phyloP scores from a whole-genome alignment of 2,113 vertebrate species.

The Sylvilagus bachmani region DNA sequence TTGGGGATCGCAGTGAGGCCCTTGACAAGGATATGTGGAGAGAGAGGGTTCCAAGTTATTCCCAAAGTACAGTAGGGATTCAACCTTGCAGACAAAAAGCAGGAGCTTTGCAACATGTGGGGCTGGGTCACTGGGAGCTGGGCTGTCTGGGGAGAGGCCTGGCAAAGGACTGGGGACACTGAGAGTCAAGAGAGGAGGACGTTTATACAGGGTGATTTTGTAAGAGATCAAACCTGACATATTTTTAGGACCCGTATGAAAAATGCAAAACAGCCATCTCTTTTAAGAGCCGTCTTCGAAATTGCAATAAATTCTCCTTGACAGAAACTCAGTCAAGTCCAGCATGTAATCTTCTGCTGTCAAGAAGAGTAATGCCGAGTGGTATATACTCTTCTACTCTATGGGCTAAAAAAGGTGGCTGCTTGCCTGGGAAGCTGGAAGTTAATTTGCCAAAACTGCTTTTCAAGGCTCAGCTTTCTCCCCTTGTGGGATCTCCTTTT shows the following conservation, averaged over 20 bases:
- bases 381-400: background rate
- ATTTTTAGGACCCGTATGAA: conserved; percentile 61
- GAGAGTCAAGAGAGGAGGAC: background rate
- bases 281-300: conserved; percentile 73
- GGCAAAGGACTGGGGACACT: background rate
- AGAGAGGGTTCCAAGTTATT: background rate
- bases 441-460: conserved; percentile 25
- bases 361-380: conserved; percentile 57
- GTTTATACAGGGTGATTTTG: conserved; percentile 58
- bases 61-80: background rate
- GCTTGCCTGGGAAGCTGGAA: background rate
- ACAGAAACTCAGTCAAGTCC: conserved; percentile 77
- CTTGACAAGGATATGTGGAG: background rate
- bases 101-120: background rate
- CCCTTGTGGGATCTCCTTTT: background rate
- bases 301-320: conserved; percentile 75
- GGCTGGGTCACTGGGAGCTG: background rate
- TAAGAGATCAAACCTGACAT: conserved; percentile 69
- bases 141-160: background rate
- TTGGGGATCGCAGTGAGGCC: background rate
- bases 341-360: conserved; percentile 71
- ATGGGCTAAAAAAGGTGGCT: background rate
- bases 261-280: conserved; percentile 76
- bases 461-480: background rate
- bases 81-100: background rate